Evolutionary conservation across 1,140 invertebrate species (phyloP).

Genomic region (Drosophila funebris): DNA sequence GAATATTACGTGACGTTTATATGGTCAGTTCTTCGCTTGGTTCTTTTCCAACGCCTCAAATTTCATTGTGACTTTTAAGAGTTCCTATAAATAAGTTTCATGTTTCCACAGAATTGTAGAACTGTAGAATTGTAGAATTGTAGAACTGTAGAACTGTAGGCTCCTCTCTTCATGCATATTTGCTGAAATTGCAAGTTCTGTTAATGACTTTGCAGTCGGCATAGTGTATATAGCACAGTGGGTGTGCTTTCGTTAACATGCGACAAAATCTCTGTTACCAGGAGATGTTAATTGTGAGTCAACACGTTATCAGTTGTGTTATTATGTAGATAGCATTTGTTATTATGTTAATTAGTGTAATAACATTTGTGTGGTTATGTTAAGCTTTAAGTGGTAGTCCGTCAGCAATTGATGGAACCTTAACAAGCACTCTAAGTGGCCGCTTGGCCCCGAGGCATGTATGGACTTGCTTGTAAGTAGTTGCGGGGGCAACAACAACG

Average conservation of each 20-base stretch:
- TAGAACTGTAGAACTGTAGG: not conserved
- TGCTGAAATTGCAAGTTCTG: not conserved
- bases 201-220: not conserved
- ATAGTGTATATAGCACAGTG: not conserved
- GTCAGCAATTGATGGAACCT: constrained; percentile 32
- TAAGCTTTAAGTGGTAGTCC: not conserved
- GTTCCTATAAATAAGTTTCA: constrained; percentile 14
- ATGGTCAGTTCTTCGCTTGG: constrained; percentile 1
- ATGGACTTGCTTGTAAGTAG: constrained; percentile 10
- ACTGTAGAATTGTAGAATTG: not conserved
- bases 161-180: not conserved
- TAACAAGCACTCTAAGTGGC: constrained; percentile 34
- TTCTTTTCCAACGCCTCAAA: constrained; percentile 1
- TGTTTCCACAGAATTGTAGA: not conserved
- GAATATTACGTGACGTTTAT: constrained; percentile 1
- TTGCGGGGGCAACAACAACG: constrained; percentile 51
- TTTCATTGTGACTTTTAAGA: constrained; percentile 9
- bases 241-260: not conserved
- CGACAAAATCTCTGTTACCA: not conserved
- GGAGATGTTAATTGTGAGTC: not conserved
- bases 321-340: not conserved
- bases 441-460: constrained; percentile 22
- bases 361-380: constrained; percentile 8
- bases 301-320: not conserved
- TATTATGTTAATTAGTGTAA: constrained; percentile 3